Evolutionary conservation across 2,113 vertebrate species (phyloP), one percentile per base, ranked within the genome.

Genomic region (Xiphorhynchus elegans): DNA sequence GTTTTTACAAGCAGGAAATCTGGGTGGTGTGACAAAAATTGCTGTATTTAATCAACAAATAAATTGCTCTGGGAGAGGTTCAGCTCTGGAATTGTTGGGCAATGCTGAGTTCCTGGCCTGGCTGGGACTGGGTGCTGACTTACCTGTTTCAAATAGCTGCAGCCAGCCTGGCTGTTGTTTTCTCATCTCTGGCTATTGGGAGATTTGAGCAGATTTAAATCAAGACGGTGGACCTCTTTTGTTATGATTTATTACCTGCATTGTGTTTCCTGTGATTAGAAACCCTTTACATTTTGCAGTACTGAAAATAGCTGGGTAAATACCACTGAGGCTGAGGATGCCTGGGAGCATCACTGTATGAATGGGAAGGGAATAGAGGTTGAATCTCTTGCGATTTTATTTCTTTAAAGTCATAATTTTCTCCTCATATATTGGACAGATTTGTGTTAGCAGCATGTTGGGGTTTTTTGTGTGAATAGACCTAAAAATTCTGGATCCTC

Each of bases 191-290:
- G 58, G 72, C 86, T 86, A 3, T 26, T 94, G 86, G 94, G 84
- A 90, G 87, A 23, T 79, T 72, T 58, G 86, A 70, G 70, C n/a
- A 28, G 60, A 42, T 84, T 89, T 82, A 79, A 97, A 95, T 83
- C 40, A 59, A 59, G 89, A 28, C 31, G 62, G 47, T 59, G 19
- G 33, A 31, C 35, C 23, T 89, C 20, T 33, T 68, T 66, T 87
- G 88, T 96, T 95, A 46, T 81, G 52, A 87, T 95, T 95, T 97
- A 83, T 79, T 91, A 21, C 66, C 59, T 94, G 62, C 72, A 63
- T 90, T 73, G 59, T 95, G 82, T 96, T 91, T 75, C 14, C 68
- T 69, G 63, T 87, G 90, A 66, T 78, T 64, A 60, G 78, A 42
- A 91, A 49, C 44, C n/a, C 9, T 44, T 67, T 69, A 25, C 44